Percentiles rank a stretch among this genome's conserved stretches.
Conservation (phyloP, 35 echinoderm and acorn worm species). For the Apostichopus californicus region DNA sequence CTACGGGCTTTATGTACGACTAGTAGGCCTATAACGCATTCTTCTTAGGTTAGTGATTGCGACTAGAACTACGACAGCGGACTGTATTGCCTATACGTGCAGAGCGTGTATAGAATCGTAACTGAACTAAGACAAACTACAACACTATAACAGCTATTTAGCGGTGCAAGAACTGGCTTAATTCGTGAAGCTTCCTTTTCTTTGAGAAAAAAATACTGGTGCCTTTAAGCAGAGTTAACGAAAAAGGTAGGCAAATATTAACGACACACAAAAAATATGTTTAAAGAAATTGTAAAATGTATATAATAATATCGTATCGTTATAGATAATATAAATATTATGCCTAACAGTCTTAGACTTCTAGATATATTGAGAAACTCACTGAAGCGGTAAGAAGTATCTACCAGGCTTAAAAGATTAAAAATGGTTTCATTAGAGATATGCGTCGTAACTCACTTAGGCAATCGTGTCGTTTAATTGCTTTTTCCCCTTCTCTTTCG, state of each 20-base stretch:
- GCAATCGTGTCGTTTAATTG: no score
- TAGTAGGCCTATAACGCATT: not conserved
- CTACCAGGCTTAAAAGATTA: not conserved
- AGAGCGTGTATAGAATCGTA: not conserved
- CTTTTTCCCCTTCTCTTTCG: no score
- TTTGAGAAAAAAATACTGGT: not conserved
- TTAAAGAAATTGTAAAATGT: no score
- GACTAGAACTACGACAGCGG: not conserved
- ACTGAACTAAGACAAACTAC: not conserved
- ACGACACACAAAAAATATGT: no score
- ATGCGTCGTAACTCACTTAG: no score
- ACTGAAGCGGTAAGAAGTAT: not conserved
- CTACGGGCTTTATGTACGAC: constrained; percentile 30
- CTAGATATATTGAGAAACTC: not conserved
- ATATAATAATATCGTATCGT: no score
- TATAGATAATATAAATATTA: no score
- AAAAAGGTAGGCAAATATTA: constrained; percentile 6
- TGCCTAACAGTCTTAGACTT: no score
- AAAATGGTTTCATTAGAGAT: no score
- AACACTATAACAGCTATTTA: not conserved
- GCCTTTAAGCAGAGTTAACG: not conserved
- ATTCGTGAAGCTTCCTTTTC: not conserved
- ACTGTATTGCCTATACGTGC: not conserved
- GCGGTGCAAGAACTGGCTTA: not conserved
- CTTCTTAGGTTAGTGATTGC: constrained; percentile 34